These are phyloP conservation scores for Abscondita cerata DNA, from an alignment of 2,888 invertebrate species.

Conservation along the genomic window DNA sequence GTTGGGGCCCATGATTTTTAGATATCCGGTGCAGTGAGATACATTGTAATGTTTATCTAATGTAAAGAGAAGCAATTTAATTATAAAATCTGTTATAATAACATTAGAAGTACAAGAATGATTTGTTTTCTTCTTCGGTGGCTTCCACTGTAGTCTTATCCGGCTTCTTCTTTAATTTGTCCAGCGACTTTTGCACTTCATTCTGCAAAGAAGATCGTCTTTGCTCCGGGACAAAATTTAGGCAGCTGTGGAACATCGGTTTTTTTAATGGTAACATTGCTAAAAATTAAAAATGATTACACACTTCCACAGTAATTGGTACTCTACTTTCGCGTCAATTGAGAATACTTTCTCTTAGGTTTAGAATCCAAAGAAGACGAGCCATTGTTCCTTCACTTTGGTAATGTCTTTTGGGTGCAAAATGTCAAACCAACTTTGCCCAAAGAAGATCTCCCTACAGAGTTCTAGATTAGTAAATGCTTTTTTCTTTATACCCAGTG, in stretches of 20 bases:
- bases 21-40: slow-evolving; percentile 91
- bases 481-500: too few species aligned
- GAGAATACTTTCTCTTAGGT: slow-evolving; percentile 86
- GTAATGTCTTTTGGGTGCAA: slow-evolving; percentile 93
- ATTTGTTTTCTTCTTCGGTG: slow-evolving; percentile 71
- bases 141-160: slow-evolving; percentile 67
- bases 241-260: slow-evolving; percentile 81
- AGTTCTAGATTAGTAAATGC: too few species aligned
- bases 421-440: slow-evolving; percentile 94
- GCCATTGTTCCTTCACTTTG: slow-evolving; percentile 94
- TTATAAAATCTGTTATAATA: too few species aligned
- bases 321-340: slow-evolving; percentile 94
- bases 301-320: too few species aligned
- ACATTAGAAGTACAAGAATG: slow-evolving; percentile 59
- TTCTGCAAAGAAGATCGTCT: slow-evolving; percentile 92
- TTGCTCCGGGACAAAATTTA: slow-evolving; percentile 84
- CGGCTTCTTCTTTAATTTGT: slow-evolving; percentile 77
- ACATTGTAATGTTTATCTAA: slow-evolving; percentile 84
- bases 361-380: slow-evolving; percentile 89
- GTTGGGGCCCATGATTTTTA: slow-evolving; percentile 91
- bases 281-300: slow-evolving; percentile 58
- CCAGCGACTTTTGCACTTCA: slow-evolving; percentile 77
- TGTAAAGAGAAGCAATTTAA: background rate
- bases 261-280: slow-evolving; percentile 92
- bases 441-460: slow-evolving; percentile 81